Conservation (phyloP, 2,888 invertebrate species). For the Polydrusus pterygomalis region DNA sequence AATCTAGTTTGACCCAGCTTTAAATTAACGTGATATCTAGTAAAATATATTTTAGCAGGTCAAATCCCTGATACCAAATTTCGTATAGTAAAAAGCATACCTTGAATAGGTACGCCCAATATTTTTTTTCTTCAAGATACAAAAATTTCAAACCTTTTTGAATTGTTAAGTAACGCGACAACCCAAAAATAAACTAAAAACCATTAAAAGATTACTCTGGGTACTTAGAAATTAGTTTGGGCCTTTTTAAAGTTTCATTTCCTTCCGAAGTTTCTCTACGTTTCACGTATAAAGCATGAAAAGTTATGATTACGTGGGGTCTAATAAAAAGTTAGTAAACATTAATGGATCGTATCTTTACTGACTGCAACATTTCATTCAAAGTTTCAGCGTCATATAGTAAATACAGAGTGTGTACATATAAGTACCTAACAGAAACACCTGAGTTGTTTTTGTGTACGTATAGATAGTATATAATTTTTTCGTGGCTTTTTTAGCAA, state of each 20-base stretch:
- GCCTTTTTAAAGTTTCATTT: slow-evolving; percentile 10
- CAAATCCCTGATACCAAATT: too few species aligned
- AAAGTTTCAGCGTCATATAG: too few species aligned
- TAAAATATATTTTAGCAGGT: too few species aligned
- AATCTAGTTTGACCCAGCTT: too few species aligned
- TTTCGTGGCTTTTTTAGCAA: too few species aligned
- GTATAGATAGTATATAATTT: too few species aligned
- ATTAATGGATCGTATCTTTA: slow-evolving; percentile 21
- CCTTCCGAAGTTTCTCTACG: neutral
- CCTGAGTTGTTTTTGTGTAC: too few species aligned
- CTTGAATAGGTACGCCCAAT: too few species aligned
- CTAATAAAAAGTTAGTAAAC: slow-evolving; percentile 22
- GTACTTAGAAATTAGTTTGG: neutral
- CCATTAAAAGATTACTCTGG: slow-evolving; percentile 7
- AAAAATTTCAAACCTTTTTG: neutral
- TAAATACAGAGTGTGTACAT: too few species aligned
- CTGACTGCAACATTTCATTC: slow-evolving; percentile 1
- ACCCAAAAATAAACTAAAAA: neutral
- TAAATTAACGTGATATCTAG: too few species aligned
- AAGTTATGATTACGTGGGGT: slow-evolving; percentile 17
- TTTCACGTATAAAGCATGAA: slow-evolving; percentile 11
- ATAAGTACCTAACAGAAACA: too few species aligned
- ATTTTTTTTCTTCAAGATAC: neutral
- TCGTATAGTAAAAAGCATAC: too few species aligned
- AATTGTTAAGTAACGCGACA: neutral